phyloP scores from a whole-genome alignment of 2,113 vertebrate genomes.

The Tupaia tana region DNA sequence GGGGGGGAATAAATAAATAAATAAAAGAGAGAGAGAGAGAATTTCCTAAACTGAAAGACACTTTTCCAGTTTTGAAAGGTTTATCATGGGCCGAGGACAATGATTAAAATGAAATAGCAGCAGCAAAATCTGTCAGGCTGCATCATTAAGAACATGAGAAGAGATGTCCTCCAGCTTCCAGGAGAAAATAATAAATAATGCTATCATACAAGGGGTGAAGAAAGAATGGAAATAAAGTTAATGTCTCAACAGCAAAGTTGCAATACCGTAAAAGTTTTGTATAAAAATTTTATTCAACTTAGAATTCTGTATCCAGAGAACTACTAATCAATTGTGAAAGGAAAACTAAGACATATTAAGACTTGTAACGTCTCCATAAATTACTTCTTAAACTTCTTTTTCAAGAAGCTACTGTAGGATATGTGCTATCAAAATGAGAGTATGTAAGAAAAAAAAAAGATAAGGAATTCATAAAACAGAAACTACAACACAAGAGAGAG shows the following conservation, averaged over 20 bases:
- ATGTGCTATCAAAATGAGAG: neutral
- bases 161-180: neutral
- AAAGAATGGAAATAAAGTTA: neutral
- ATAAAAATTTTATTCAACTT: conserved; percentile 8
- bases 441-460: neutral
- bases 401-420: neutral
- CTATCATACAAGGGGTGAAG: neutral
- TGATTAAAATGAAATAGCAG: neutral
- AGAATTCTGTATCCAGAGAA: conserved; percentile 11
- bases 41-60: neutral
- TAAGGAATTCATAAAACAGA: neutral
- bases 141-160: neutral
- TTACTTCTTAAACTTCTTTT: neutral
- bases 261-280: neutral
- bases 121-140: neutral
- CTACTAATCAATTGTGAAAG: neutral
- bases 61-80: neutral
- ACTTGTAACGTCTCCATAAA: neutral
- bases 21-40: conserved; percentile 4
- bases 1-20: neutral
- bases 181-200: neutral
- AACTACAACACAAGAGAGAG: neutral
- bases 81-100: neutral
- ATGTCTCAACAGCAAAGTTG: neutral
- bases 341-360: neutral